Evolutionary conservation across 2,797 vertebrate species (phyloP).

Genomic region (Eidolon dupreanum): DNA sequence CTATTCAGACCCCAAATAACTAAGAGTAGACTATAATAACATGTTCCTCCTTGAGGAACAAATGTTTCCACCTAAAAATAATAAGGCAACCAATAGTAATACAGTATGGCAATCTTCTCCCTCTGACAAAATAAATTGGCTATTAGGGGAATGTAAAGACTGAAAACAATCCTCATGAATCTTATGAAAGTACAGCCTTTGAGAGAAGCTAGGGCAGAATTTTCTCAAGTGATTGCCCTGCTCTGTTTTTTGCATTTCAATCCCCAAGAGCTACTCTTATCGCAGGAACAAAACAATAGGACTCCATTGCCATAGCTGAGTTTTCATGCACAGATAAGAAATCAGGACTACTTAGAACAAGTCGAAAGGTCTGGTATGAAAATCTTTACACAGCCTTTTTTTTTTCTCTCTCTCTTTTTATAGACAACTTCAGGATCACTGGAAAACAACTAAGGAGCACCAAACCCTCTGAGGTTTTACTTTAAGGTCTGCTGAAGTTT

Average conservation of each 20-base stretch:
- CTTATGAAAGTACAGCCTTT: background rate
- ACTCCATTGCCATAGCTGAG: background rate
- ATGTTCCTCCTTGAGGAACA: background rate
- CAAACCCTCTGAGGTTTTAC: background rate
- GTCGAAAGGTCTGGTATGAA: background rate
- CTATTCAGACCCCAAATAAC: background rate
- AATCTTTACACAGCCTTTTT: conserved; percentile 41
- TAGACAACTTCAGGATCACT: conserved; percentile 81
- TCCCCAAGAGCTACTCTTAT: background rate
- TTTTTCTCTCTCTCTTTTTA: conserved; percentile 38
- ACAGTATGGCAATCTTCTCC: background rate
- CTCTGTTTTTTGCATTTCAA: background rate
- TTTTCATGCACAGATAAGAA: background rate
- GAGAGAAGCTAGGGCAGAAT: background rate
- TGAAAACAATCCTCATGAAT: background rate
- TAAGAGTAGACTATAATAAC: background rate
- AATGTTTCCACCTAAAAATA: background rate
- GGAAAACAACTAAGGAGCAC: conserved; percentile 87
- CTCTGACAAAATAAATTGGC: background rate
- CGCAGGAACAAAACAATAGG: background rate
- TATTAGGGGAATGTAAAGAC: background rate
- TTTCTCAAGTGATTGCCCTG: background rate
- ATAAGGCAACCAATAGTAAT: background rate
- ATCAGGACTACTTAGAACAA: background rate
- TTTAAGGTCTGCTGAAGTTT: conserved; percentile 71